These are phyloP conservation scores for Sylvilagus floridanus DNA, from an alignment of 2,797 vertebrate species.

Conservation along the genomic window DNA sequence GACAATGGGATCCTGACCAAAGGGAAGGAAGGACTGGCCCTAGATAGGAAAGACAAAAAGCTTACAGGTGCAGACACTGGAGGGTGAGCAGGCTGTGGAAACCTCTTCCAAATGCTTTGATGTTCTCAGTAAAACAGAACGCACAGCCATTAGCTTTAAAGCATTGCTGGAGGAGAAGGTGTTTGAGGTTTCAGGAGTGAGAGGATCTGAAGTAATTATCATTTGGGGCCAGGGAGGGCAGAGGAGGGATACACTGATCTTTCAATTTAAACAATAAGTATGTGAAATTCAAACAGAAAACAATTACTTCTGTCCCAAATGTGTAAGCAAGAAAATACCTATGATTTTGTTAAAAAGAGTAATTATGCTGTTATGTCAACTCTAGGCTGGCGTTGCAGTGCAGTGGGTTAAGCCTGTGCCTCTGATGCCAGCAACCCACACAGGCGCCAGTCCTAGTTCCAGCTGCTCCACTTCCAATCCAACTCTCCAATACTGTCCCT, in stretches of 20 bases:
- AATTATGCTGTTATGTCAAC: not conserved
- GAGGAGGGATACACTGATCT: not conserved
- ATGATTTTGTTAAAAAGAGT: not conserved
- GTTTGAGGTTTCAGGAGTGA: not conserved
- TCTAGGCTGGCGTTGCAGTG: no score
- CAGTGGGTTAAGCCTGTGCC: no score
- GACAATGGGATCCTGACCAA: not conserved
- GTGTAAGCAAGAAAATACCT: not conserved
- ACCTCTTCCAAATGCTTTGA: not conserved
- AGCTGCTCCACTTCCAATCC: no score
- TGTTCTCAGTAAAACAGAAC: not conserved
- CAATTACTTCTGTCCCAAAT: not conserved
- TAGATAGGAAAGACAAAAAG: not conserved
- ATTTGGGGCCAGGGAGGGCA: not conserved
- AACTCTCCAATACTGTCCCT: no score
- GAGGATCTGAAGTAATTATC: not conserved
- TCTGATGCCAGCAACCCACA: no score
- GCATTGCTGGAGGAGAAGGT: not conserved
- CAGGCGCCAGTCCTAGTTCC: no score
- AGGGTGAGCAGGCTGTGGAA: not conserved
- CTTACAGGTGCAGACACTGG: not conserved
- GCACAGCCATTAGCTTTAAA: not conserved
- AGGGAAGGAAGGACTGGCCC: not conserved
- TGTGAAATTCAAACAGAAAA: slow-evolving; percentile 12
- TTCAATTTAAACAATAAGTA: slow-evolving; percentile 18